Evolutionary conservation across 1,140 invertebrate genomes (phyloP), one percentile per base, ranked within the genome.

Genomic region (Pararge aegeria): DNA sequence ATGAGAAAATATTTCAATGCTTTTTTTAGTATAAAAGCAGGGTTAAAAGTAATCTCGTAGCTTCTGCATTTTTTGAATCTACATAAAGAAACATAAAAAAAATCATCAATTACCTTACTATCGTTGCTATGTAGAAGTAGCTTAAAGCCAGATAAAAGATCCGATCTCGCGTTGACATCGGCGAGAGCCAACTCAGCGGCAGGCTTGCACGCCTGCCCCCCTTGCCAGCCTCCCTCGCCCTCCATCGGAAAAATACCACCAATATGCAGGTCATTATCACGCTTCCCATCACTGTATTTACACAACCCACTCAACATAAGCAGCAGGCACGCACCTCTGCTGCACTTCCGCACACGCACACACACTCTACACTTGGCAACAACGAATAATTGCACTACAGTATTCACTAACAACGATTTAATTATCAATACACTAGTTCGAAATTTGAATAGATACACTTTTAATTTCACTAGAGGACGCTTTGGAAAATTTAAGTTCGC

Each of bases 181-280:
- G 97, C 95, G 62, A 99, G 92, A 7, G 98, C 98, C 86, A 99
- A 93, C 83, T 96, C 93, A 44, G 98, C 98, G 15, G 98, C 98
- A 40, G 98, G 98, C 93, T 96, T 96, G 81, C 97, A 98, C 1
- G 97, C 97, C 92, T 97, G 96, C 10, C 97, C 96, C 55, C 97
- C 96, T 84, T 98, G 95, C 97, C 98, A 98, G 54, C 98, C 97
- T 52, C 97, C 98, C 79, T 97, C 95, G 9, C 97, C 97, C 53
- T 92, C 94, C 86, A 99, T 99, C 2, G 98, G 98, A 91, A 99
- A 99, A 69, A 99, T 98, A 16, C 97, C 98, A 46, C 97, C 98
- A 84, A 99, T 98, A 87, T 99, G 97, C 60, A 99, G 91, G 68
- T 92, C 91, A 68, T 93, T 92, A 68, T 91, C 89, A 30, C 78